phyloP scores from a whole-genome alignment of 1,140 invertebrate genomes.

The Venturia canescens region DNA sequence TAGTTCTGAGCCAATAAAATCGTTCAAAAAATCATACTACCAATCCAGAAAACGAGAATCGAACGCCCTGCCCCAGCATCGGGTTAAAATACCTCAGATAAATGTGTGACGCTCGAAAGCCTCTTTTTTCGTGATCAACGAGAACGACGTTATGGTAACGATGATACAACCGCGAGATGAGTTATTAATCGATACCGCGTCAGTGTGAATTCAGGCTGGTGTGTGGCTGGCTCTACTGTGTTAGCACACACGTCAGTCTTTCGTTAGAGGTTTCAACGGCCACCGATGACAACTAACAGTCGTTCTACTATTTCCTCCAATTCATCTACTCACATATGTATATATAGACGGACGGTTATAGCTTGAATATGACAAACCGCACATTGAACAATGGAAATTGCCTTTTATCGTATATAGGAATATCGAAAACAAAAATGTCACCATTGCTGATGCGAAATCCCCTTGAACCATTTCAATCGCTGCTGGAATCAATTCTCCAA shows the following conservation, averaged over 20 bases:
- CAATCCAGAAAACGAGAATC: too few relatives aligned
- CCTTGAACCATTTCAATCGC: neutral
- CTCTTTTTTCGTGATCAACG: conserved; percentile 1
- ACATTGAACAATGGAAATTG: conserved; percentile 20
- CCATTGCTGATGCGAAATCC: neutral
- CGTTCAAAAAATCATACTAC: too few relatives aligned
- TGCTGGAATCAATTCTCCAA: too few relatives aligned
- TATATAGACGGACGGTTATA: neutral
- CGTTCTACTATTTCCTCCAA: neutral
- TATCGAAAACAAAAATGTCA: neutral
- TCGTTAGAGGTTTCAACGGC: conserved; percentile 26
- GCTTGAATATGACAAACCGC: neutral
- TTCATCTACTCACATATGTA: too few relatives aligned
- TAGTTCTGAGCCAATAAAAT: too few relatives aligned
- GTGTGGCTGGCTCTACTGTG: neutral
- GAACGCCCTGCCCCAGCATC: too few relatives aligned
- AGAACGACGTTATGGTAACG: neutral
- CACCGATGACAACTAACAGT: conserved; percentile 1
- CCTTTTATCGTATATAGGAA: conserved; percentile 9
- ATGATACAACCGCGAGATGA: neutral
- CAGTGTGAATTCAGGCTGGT: neutral
- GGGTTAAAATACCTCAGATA: too few relatives aligned
- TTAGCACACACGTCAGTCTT: neutral
- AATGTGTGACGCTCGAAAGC: too few relatives aligned
- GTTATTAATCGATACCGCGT: conserved; percentile 29